A percentile compares a stretch with the other conserved stretches of the same genome.
These are phyloP conservation scores for Sicus ferrugineus DNA, from an alignment of 2,888 invertebrate species.

Conservation along the genomic window DNA sequence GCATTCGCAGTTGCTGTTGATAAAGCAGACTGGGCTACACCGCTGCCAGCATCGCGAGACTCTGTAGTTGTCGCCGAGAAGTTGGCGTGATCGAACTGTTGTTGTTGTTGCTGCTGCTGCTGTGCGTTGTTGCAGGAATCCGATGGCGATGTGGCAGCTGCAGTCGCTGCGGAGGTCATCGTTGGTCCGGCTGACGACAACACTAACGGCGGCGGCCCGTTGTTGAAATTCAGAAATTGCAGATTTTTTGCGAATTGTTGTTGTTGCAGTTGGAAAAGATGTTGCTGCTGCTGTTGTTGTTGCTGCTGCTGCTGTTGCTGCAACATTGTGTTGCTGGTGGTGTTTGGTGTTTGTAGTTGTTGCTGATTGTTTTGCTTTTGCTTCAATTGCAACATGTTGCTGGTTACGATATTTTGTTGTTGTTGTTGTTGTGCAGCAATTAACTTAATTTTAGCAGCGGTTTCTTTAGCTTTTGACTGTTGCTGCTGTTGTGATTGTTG, in stretches of 20 bases:
- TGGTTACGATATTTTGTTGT: constrained; percentile 34
- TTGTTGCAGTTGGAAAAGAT: too few relatives aligned
- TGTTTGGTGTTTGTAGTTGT: constrained; percentile 30
- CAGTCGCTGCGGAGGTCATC: constrained; percentile 44
- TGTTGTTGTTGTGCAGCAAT: constrained; percentile 44
- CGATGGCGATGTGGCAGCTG: constrained; percentile 40
- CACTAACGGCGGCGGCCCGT: constrained; percentile 54
- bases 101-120: constrained; percentile 36
- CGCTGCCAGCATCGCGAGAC: constrained; percentile 27
- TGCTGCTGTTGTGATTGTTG: constrained; percentile 37
- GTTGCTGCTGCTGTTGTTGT: constrained; percentile 33
- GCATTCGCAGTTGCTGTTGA: constrained; percentile 35
- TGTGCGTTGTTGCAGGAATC: constrained; percentile 39
- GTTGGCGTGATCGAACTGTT: constrained; percentile 7
- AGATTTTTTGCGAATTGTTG: constrained; percentile 26
- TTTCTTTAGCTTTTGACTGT: constrained; percentile 39
- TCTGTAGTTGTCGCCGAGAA: constrained; percentile 47
- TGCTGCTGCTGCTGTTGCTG: constrained; percentile 37
- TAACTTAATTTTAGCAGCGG: constrained; percentile 33
- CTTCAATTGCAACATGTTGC: constrained; percentile 42
- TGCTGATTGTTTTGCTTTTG: constrained; percentile 30
- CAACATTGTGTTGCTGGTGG: constrained; percentile 15
- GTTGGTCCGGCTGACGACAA: constrained; percentile 37
- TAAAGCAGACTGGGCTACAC: constrained; percentile 26
- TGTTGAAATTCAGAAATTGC: constrained; percentile 33